These are phyloP conservation scores for Zaprionus tsacasi DNA, from an alignment of 1,140 invertebrate species.

Conservation along the genomic window DNA sequence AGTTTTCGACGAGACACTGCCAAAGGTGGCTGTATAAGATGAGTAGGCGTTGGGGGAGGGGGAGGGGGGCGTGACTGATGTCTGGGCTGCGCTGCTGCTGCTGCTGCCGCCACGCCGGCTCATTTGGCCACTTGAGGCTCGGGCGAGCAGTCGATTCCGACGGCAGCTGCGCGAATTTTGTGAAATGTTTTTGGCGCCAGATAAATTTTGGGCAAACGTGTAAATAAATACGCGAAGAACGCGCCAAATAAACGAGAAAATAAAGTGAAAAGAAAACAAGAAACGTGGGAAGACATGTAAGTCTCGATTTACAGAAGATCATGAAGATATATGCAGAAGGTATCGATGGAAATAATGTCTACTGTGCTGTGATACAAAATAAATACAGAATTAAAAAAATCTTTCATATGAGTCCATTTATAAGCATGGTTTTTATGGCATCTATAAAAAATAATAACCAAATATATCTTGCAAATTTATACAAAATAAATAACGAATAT, in stretches of 20 bases:
- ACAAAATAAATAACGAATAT: no score
- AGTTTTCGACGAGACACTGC: background rate
- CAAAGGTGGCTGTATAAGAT: background rate
- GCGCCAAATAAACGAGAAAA: background rate
- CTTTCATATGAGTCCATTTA: background rate
- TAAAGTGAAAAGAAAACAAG: background rate
- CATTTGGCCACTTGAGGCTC: slow-evolving; percentile 33
- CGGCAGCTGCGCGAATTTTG: slow-evolving; percentile 28
- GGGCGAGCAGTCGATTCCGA: slow-evolving; percentile 37
- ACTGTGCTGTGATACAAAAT: background rate
- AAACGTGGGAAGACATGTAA: slow-evolving; percentile 14
- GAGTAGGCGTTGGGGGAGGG: background rate
- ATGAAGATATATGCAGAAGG: background rate
- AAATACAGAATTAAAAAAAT: background rate
- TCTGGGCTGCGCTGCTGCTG: slow-evolving; percentile 10
- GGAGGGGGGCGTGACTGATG: slow-evolving; percentile 35
- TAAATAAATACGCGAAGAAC: slow-evolving; percentile 48
- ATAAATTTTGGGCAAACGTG: slow-evolving; percentile 43
- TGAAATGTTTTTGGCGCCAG: slow-evolving; percentile 50
- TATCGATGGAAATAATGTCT: background rate
- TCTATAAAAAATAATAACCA: background rate
- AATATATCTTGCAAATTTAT: no score
- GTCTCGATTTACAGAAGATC: background rate
- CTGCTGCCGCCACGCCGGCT: background rate
- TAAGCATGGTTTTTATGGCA: no score